Conservation (phyloP, 2,888 invertebrate species). For the Tolmerus cingulatus region DNA sequence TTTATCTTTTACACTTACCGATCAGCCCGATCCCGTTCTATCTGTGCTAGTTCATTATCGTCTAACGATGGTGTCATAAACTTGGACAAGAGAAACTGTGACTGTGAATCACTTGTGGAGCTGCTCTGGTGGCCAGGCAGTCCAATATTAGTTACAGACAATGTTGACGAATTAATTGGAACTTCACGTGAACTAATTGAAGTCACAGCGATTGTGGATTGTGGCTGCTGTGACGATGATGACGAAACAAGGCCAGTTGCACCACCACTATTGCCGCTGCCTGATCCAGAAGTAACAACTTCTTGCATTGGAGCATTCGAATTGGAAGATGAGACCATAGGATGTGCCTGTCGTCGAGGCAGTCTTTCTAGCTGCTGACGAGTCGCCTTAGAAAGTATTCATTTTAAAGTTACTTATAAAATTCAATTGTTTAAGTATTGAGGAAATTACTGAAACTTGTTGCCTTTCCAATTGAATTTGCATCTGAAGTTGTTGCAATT, state of each 20-base stretch:
- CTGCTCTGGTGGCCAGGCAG: constrained; percentile 50
- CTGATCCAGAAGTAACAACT: constrained; percentile 63
- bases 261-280: constrained; percentile 52
- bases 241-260: constrained; percentile 54
- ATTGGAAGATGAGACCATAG: constrained; percentile 69
- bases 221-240: constrained; percentile 59
- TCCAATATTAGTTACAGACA: constrained; percentile 54
- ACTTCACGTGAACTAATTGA: constrained; percentile 62
- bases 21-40: constrained; percentile 70
- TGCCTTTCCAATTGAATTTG: constrained; percentile 90
- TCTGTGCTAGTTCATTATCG: constrained; percentile 66
- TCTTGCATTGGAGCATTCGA: constrained; percentile 66
- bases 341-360: constrained; percentile 82
- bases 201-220: constrained; percentile 60
- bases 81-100: constrained; percentile 63
- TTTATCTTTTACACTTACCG: constrained; percentile 54
- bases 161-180: constrained; percentile 54
- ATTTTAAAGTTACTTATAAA: not conserved
- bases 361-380: constrained; percentile 89
- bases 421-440: not conserved
- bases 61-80: constrained; percentile 66
- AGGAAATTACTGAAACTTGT: constrained; percentile 73
- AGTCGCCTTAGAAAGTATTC: constrained; percentile 68
- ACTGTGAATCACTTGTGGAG: constrained; percentile 54
- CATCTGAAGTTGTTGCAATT: constrained; percentile 94